These are phyloP conservation scores for Darevskia mixta DNA, from an alignment of 2,797 vertebrate genomes.

Conservation along the genomic window DNA sequence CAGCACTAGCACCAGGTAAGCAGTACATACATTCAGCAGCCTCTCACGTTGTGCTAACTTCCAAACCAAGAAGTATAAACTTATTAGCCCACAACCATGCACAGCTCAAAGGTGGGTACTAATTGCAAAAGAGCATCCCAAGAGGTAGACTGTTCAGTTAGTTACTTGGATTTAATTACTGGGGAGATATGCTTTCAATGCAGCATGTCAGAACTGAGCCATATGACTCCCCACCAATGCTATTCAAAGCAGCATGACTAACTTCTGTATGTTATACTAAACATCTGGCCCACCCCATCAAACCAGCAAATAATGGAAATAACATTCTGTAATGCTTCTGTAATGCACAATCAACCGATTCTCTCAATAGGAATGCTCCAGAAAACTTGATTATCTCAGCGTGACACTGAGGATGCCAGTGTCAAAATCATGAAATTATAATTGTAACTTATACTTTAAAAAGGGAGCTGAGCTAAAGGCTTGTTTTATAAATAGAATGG, in stretches of 20 bases:
- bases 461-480: conserved; percentile 14
- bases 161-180: conserved; percentile 13
- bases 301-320: conserved; percentile 18
- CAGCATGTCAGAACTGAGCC: conserved; percentile 19
- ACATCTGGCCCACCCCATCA: conserved; percentile 20
- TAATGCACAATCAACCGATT: conserved; percentile 33
- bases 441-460: conserved; percentile 20
- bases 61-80: background rate
- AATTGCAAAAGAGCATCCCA: conserved; percentile 2
- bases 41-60: background rate
- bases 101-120: background rate
- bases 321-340: conserved; percentile 14
- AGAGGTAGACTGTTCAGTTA: background rate
- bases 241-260: conserved; percentile 33
- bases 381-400: conserved; percentile 44
- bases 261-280: conserved; percentile 23
- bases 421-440: conserved; percentile 48
- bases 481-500: conserved; percentile 36
- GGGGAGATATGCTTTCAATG: conserved; percentile 18
- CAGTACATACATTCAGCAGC: background rate
- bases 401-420: conserved; percentile 10
- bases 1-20: background rate
- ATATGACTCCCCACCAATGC: conserved; percentile 12
- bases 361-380: conserved; percentile 26
- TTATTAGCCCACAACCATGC: background rate